Percentiles rank a stretch among this genome's conserved stretches.
Evolutionary conservation across 2,797 vertebrate genomes (phyloP).

Genomic region (Podargus strigoides): DNA sequence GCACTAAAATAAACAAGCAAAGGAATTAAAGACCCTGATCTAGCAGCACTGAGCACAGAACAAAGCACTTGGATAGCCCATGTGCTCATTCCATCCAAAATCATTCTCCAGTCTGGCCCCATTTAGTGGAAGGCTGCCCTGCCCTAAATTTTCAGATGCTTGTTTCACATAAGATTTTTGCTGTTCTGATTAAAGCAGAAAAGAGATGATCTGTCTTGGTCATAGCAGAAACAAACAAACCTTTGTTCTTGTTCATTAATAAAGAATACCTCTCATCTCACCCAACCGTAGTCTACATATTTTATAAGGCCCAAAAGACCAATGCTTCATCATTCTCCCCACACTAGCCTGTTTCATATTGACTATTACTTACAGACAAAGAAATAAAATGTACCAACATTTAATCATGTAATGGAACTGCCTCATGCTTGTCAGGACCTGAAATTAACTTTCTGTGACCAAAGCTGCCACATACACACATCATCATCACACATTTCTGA

Average conservation of each 20-base stretch:
- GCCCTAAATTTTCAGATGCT: background rate
- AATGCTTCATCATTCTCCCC: background rate
- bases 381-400: slow-evolving; percentile 4
- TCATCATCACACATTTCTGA: background rate
- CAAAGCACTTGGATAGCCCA: background rate
- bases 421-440: background rate
- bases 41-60: background rate
- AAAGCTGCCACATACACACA: background rate
- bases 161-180: background rate
- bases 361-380: slow-evolving; percentile 7
- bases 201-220: background rate
- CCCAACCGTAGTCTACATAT: background rate
- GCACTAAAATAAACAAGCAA: background rate
- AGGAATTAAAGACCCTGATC: background rate
- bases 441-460: background rate
- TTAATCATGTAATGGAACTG: background rate
- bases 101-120: background rate
- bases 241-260: background rate
- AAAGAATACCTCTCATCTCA: background rate
- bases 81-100: background rate
- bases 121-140: background rate
- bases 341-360: slow-evolving; percentile 5
- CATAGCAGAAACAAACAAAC: background rate
- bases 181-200: background rate
- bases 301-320: background rate